Conservation (phyloP, 2,113 vertebrate species). For the Ictalurus punctatus region DNA sequence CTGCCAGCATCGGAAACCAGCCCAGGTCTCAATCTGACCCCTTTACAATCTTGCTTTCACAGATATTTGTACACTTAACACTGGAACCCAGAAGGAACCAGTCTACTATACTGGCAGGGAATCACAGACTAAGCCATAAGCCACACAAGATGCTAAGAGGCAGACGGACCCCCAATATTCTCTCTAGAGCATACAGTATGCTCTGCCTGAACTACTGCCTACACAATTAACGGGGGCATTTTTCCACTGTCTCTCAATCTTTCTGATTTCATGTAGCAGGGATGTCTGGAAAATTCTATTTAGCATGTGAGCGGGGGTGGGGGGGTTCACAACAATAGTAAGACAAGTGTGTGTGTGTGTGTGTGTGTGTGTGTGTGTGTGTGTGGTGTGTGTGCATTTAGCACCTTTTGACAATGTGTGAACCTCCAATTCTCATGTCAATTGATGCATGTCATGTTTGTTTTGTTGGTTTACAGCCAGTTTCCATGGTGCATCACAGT, state of each 20-base stretch:
- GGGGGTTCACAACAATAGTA: neutral
- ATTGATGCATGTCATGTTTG: conserved; percentile 60
- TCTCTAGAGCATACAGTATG: neutral
- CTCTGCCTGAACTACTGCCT: neutral
- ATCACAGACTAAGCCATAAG: conserved; percentile 55
- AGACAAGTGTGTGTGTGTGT: conserved; percentile 38
- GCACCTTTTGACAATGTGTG: conserved; percentile 56
- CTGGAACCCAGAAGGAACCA: conserved; percentile 47
- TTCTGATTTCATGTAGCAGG: no score
- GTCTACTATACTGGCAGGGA: conserved; percentile 63
- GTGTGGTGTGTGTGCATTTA: conserved; percentile 43
- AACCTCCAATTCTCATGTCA: conserved; percentile 53
- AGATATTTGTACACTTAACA: conserved; percentile 49
- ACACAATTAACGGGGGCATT: conserved; percentile 14
- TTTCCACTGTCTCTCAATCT: neutral
- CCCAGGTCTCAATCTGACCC: conserved; percentile 5
- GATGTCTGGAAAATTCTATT: no score
- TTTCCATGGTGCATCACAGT: neutral
- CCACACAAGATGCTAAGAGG: conserved; percentile 2
- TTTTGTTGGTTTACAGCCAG: conserved; percentile 38
- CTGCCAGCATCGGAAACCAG: neutral
- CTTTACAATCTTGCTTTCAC: neutral
- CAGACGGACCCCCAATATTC: neutral
- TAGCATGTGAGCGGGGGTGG: no score
- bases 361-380: conserved; percentile 14